These are phyloP conservation scores for Notolepis coatsorum DNA, from an alignment of 2,797 vertebrate genomes.

Conservation along the genomic window DNA sequence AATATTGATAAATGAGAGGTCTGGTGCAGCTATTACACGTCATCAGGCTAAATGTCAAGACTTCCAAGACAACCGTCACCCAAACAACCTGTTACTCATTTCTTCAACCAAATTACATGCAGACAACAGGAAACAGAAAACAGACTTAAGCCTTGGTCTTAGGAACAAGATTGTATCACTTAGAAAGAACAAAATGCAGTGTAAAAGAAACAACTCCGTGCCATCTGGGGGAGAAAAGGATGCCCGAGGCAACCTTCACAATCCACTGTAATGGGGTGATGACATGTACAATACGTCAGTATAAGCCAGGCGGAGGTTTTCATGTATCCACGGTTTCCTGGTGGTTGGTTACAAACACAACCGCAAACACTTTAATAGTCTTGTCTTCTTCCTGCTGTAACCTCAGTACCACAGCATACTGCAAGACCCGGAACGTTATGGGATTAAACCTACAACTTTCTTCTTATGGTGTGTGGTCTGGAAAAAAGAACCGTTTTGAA, in stretches of 20 bases:
- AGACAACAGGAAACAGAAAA: neutral
- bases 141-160: neutral
- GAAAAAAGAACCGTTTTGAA: too few relatives aligned
- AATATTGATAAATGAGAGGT: neutral
- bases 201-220: neutral
- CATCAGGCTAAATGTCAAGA: neutral
- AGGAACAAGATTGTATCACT: neutral
- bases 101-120: neutral
- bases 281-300: neutral
- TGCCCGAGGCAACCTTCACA: neutral
- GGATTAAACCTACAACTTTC: too few relatives aligned
- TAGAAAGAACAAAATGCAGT: neutral
- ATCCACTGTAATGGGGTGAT: neutral
- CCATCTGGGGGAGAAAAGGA: neutral
- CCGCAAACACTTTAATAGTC: neutral
- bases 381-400: too few relatives aligned
- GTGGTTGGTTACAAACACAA: neutral
- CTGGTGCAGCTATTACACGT: neutral
- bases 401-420: too few relatives aligned
- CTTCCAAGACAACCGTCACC: neutral
- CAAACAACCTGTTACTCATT: neutral
- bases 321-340: neutral
- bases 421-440: too few relatives aligned
- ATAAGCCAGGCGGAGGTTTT: neutral
- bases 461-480: too few relatives aligned